Conservation (phyloP, 1,140 invertebrate genomes). For the Solen grandis region DNA sequence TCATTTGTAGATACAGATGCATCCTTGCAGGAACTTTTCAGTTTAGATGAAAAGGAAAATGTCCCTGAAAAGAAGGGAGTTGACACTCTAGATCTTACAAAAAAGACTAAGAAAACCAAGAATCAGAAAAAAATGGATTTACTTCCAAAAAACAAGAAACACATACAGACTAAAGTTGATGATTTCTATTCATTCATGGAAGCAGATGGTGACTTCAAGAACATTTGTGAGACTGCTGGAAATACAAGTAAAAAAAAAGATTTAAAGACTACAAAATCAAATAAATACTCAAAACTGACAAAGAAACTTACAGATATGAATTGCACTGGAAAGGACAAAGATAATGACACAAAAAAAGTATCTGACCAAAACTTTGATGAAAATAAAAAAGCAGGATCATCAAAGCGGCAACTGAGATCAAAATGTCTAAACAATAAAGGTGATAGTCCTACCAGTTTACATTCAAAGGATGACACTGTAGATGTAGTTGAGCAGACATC, state of each 20-base stretch:
- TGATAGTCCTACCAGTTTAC: neutral
- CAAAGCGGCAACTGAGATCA: no score
- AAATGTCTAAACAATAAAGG: neutral
- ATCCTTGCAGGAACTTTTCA: slow-evolving; percentile 7
- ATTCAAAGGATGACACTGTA: neutral
- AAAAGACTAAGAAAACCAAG: neutral
- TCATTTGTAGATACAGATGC: slow-evolving; percentile 1
- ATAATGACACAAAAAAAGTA: neutral
- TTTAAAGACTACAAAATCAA: neutral
- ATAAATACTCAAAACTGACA: neutral
- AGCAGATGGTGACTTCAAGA: neutral
- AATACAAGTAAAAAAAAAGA: neutral
- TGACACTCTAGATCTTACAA: neutral
- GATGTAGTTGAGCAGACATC: neutral
- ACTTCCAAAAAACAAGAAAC: no score
- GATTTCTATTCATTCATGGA: slow-evolving; percentile 2
- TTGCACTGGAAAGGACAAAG: neutral
- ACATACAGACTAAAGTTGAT: no score
- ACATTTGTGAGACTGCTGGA: neutral
- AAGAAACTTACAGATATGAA: neutral
- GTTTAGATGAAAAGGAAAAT: neutral
- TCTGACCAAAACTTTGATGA: neutral
- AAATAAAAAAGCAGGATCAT: neutral
- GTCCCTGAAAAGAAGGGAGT: neutral
- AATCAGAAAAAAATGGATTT: no score